Base-by-base conservation (phyloP, 1,140 invertebrate genomes). In the Gryon sp. region DNA sequence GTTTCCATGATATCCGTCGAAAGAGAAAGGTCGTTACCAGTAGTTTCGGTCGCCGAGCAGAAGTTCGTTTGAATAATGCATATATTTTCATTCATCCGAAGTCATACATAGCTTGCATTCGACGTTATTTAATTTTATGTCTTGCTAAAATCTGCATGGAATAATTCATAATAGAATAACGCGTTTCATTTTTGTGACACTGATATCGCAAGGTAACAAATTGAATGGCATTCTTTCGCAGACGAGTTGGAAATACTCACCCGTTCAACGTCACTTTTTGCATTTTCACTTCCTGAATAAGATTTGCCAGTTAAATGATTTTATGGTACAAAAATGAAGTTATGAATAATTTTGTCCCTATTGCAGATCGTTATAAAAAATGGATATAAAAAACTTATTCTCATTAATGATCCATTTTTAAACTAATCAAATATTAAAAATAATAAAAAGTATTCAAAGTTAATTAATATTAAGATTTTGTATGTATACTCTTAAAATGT, bases 71-170 rank as follows among this genome's bases (percentile, higher is more conserved):
- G 53, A 75, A 68, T 75, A 66, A 75, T 66, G 62, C 52, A 59
- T 74, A 41, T 52, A 65, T 59, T 74, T 63, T 63, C 18, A 73
- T 66, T 60, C 70, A 66, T 52, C 36, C 30, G 16, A 24, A 53
- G 50, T 63, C 69, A 75, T 53, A 59, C 43, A 34, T 53, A 41
- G 24, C 36, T 57, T 26, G 24, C 20, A 34, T 59, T 65, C 60
- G 46, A 66, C 34, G 28, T 66, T 75, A 75, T 75, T 75, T 75
- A 66, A 75, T 66, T 60, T 43, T 43, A 66, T 53, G 48, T 65
- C 50, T 65, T 22, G 30, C 53, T 59, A 66, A 50, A 74, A 74
- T 74, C 46, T 74, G 38, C 43, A 11, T 11, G 40, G 41, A 68
- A 68, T 68, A 55, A 68, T 46, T 68, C 50, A 57, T 50, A 48